A percentile compares a stretch with the other conserved stretches of the same genome.
Evolutionary conservation across 2,888 invertebrate species (phyloP).

Genomic region (Drosophila lutescens): DNA sequence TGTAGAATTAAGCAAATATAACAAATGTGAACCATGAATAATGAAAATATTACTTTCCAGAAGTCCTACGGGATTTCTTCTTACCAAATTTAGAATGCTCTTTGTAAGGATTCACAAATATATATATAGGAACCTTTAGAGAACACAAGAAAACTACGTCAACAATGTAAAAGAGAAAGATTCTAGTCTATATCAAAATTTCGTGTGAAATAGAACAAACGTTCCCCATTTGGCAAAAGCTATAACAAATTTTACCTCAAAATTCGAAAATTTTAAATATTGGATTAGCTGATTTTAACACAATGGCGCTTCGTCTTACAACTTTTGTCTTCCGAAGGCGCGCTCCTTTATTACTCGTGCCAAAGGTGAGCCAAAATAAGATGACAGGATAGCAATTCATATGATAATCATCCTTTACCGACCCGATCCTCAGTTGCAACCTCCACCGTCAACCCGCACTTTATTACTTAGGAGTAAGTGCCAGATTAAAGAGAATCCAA

Average conservation of each 20-base stretch:
- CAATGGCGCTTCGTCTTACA: slow-evolving; percentile 48
- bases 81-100: no score
- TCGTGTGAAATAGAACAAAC: background rate
- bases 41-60: no score
- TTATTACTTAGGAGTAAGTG: slow-evolving; percentile 19
- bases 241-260: background rate
- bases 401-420: background rate
- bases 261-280: slow-evolving; percentile 1
- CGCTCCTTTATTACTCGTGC: slow-evolving; percentile 1
- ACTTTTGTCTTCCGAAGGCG: background rate
- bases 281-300: no score
- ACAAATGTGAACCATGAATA: no score
- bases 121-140: background rate
- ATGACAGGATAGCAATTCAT: background rate
- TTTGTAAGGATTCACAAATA: no score
- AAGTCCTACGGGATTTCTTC: no score
- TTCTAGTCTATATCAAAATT: slow-evolving; percentile 12
- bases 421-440: slow-evolving; percentile 7
- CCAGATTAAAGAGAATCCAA: background rate
- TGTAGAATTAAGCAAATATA: no score
- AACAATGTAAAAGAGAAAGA: background rate
- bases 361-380: slow-evolving; percentile 34
- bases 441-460: slow-evolving; percentile 10
- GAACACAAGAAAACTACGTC: slow-evolving; percentile 1
- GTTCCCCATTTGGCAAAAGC: background rate